These are phyloP conservation scores for Atta texana DNA, from an alignment of 1,140 invertebrate genomes.

Conservation along the genomic window DNA sequence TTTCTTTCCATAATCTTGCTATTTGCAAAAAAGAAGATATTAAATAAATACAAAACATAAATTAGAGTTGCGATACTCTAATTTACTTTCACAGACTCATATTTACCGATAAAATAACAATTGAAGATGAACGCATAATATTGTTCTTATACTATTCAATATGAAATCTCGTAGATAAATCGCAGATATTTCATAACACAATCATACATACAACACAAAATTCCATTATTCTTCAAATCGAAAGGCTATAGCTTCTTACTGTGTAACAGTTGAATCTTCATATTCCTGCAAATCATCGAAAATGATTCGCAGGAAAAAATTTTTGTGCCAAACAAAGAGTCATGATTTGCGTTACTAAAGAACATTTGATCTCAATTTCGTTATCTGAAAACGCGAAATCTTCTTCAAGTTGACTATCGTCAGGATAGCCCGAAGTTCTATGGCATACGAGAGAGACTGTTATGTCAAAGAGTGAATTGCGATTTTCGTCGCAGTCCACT, in stretches of 20 bases:
- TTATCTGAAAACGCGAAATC: conserved; percentile 1
- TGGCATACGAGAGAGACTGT: neutral
- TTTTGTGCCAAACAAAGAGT: neutral
- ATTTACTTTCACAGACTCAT: neutral
- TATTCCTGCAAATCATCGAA: neutral
- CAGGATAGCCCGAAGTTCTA: conserved; percentile 43
- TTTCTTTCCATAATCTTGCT: neutral
- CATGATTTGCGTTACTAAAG: neutral
- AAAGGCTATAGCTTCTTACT: neutral
- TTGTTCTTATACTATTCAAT: neutral
- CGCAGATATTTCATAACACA: neutral
- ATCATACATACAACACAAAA: neutral
- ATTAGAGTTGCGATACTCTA: neutral
- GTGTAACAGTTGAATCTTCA: neutral
- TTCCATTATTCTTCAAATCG: neutral
- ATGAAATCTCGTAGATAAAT: neutral
- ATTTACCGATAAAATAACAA: conserved; percentile 14
- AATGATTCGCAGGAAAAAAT: neutral
- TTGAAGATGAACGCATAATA: neutral
- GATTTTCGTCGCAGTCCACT: conserved; percentile 58
- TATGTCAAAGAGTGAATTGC: conserved; percentile 51
- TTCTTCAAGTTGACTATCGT: conserved; percentile 23
- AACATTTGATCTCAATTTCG: conserved; percentile 15
- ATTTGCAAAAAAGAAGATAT: neutral
- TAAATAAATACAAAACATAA: conserved; percentile 1